These are phyloP conservation scores for Anthonomus grandis DNA, from an alignment of 1,140 invertebrate species.

Conservation along the genomic window DNA sequence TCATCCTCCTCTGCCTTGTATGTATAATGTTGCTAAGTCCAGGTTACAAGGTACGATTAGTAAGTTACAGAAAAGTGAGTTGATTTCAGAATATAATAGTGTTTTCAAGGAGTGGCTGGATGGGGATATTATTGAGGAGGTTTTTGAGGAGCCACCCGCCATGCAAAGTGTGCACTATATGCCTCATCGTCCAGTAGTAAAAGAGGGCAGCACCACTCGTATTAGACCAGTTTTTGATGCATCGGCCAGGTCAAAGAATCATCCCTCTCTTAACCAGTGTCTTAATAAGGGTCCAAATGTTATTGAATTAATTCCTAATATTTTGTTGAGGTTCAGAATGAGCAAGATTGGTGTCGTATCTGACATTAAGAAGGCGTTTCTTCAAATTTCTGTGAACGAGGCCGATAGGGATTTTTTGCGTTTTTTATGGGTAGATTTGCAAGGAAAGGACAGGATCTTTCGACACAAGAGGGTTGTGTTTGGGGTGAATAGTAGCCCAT, in stretches of 20 bases:
- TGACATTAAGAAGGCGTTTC: slow-evolving; percentile 49
- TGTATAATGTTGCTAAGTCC: slow-evolving; percentile 8
- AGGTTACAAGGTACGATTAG: slow-evolving; percentile 7
- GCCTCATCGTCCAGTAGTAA: slow-evolving; percentile 27
- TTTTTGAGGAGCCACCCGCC: background rate
- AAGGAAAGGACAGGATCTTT: slow-evolving; percentile 5
- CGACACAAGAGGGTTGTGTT: slow-evolving; percentile 37
- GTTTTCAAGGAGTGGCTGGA: slow-evolving; percentile 27
- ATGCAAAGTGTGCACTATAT: slow-evolving; percentile 22
- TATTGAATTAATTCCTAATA: slow-evolving; percentile 44
- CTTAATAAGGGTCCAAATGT: slow-evolving; percentile 44
- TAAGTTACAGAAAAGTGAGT: slow-evolving; percentile 10
- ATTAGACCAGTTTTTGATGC: slow-evolving; percentile 25
- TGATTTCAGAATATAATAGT: slow-evolving; percentile 13
- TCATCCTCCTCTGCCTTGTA: slow-evolving; percentile 2
- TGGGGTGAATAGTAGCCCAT: slow-evolving; percentile 43
- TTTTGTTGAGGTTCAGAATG: slow-evolving; percentile 46
- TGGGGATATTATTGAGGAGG: slow-evolving; percentile 32
- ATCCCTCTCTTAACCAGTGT: slow-evolving; percentile 35
- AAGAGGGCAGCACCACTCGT: slow-evolving; percentile 15
- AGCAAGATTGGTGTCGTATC: slow-evolving; percentile 43
- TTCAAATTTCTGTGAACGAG: slow-evolving; percentile 41
- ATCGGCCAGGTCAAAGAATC: slow-evolving; percentile 2
- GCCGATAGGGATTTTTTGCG: slow-evolving; percentile 41
- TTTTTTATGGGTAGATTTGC: slow-evolving; percentile 45